A percentile compares a stretch with the other conserved stretches of the same genome.
Evolutionary conservation across 2,113 vertebrate species (phyloP).

Genomic region (Anarrhichthys ocellatus): DNA sequence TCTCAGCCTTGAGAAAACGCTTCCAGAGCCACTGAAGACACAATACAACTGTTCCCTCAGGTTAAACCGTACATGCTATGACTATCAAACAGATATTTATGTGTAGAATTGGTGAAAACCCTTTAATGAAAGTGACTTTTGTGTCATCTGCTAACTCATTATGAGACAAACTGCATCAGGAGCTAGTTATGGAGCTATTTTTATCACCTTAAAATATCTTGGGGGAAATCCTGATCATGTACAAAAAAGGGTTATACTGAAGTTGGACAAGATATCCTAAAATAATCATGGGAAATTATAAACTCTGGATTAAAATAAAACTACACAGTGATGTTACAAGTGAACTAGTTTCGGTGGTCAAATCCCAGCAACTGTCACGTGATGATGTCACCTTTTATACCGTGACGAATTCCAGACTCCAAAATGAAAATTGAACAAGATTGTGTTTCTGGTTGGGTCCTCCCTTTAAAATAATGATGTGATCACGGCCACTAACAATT

Average conservation of each 20-base stretch:
- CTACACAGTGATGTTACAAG: neutral
- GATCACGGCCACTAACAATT: neutral
- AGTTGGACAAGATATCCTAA: neutral
- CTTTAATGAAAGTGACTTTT: neutral
- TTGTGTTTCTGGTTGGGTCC: neutral
- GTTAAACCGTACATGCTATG: neutral
- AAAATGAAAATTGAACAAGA: neutral
- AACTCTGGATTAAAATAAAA: neutral
- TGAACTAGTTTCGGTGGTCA: neutral
- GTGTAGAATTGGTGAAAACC: neutral
- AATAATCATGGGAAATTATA: neutral
- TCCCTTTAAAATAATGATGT: neutral
- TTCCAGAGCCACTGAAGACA: neutral
- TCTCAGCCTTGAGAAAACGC: neutral
- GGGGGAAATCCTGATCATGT: neutral
- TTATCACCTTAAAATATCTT: neutral
- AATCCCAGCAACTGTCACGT: neutral
- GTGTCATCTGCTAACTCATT: neutral
- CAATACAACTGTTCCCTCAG: neutral
- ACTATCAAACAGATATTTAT: neutral
- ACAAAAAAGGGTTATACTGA: neutral
- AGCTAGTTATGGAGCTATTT: too few relatives aligned
- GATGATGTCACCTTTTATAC: neutral
- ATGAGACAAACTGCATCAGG: neutral
- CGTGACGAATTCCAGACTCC: neutral